Evolutionary conservation across 2,888 invertebrate genomes (phyloP).

Genomic region (Himalopsyche anomala): DNA sequence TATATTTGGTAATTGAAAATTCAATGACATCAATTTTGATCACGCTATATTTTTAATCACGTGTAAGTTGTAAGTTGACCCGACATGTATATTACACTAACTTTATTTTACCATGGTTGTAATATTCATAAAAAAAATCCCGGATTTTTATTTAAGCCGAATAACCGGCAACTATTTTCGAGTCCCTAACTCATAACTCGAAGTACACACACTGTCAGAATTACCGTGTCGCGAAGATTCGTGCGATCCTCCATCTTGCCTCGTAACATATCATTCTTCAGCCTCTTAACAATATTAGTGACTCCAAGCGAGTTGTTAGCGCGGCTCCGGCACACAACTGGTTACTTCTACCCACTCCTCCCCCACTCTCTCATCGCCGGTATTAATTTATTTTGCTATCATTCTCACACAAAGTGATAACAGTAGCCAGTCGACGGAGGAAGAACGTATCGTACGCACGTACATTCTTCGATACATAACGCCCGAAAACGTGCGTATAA

Average conservation of each 20-base stretch:
- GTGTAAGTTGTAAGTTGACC: too few relatives aligned
- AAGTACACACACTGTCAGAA: background rate
- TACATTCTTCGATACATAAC: conserved; percentile 3
- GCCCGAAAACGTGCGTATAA: conserved; percentile 10
- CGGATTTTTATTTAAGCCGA: too few relatives aligned
- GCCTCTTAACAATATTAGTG: conserved; percentile 14
- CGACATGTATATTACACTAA: too few relatives aligned
- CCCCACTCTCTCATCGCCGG: background rate
- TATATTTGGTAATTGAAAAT: too few relatives aligned
- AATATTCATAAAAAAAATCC: too few relatives aligned
- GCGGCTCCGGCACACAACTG: conserved; percentile 19
- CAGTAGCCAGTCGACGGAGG: conserved; percentile 5
- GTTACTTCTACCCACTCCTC: conserved; percentile 23
- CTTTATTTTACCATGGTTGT: too few relatives aligned
- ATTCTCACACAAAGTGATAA: conserved; percentile 16
- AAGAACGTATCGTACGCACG: background rate
- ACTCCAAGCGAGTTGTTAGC: conserved; percentile 8
- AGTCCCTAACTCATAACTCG: background rate
- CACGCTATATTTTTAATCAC: too few relatives aligned
- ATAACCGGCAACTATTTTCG: background rate
- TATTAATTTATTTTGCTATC: conserved; percentile 37
- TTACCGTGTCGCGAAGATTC: conserved; percentile 8
- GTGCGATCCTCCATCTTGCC: conserved; percentile 16
- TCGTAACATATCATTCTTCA: background rate
- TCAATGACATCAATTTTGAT: too few relatives aligned